phyloP scores from a whole-genome alignment of 2,888 invertebrate genomes.

The Ptychoptera contaminata region DNA sequence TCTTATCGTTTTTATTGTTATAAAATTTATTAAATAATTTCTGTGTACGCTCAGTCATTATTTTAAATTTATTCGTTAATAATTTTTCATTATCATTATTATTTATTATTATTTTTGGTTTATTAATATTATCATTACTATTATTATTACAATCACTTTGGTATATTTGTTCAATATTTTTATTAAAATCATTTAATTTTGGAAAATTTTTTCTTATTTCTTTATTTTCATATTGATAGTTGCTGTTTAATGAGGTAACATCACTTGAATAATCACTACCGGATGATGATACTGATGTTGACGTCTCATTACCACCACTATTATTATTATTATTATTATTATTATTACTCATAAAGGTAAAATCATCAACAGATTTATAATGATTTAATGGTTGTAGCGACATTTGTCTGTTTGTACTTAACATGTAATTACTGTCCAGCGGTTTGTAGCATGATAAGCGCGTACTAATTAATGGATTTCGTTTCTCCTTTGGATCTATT shows the following conservation, averaged over 20 bases:
- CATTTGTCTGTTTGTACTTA: neutral
- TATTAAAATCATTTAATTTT: neutral
- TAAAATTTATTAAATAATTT: constrained; percentile 52
- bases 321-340: neutral
- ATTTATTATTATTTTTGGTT: neutral
- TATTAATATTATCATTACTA: neutral
- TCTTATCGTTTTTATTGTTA: constrained; percentile 19
- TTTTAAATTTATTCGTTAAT: constrained; percentile 50
- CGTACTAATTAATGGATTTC: constrained; percentile 8
- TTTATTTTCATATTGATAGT: neutral
- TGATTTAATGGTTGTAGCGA: constrained; percentile 1
- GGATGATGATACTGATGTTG: neutral
- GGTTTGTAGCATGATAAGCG: constrained; percentile 9
- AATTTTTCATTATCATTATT: constrained; percentile 22
- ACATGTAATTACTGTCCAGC: neutral
- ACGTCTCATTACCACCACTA: neutral
- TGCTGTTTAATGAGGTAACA: neutral
- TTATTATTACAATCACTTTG: neutral
- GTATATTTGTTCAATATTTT: neutral
- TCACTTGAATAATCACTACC: neutral
- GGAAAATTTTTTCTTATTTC: neutral
- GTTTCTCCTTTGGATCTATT: constrained; percentile 5
- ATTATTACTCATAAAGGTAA: constrained; percentile 4
- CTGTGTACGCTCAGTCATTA: constrained; percentile 57
- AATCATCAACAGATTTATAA: constrained; percentile 9